A percentile compares a stretch with the other conserved stretches of the same genome.
Evolutionary conservation across 1,140 invertebrate species (phyloP).

Genomic region (Druon quercuslanigerum): DNA sequence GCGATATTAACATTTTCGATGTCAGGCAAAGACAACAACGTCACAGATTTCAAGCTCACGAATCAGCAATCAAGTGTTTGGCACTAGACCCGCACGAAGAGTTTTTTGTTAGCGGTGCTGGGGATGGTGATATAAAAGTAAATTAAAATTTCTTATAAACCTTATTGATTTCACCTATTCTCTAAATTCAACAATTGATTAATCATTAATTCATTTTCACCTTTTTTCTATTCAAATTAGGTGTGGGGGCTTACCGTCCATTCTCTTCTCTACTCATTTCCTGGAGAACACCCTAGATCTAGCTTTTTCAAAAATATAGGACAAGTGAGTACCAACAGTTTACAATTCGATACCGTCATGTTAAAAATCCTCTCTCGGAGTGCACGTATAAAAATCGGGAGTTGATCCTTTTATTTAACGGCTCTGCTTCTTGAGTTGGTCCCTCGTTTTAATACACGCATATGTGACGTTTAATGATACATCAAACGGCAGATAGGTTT

Average conservation of each 20-base stretch:
- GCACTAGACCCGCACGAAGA: conserved; percentile 96
- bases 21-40: conserved; percentile 90
- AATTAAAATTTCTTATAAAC: conserved; percentile 28
- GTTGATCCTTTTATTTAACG: no score
- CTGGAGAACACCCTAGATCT: conserved; percentile 93
- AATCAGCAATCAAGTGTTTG: conserved; percentile 95
- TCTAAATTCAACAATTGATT: conserved; percentile 31
- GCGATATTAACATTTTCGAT: conserved; percentile 96
- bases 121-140: conserved; percentile 99
- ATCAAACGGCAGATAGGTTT: no score
- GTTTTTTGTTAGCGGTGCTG: conserved; percentile 97
- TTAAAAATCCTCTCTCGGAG: no score
- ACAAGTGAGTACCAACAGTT: conserved; percentile 74
- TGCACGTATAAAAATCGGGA: no score
- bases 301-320: conserved; percentile 98
- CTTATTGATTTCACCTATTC: conserved; percentile 29
- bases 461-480: no score
- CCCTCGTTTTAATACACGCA: no score
- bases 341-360: background rate
- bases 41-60: conserved; percentile 94
- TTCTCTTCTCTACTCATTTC: conserved; percentile 90
- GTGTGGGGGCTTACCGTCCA: conserved; percentile 94
- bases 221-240: conserved; percentile 75
- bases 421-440: no score
- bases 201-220: conserved; percentile 36